Base-by-base conservation (phyloP, 2,113 vertebrate genomes). In the Ptyas mucosa region DNA sequence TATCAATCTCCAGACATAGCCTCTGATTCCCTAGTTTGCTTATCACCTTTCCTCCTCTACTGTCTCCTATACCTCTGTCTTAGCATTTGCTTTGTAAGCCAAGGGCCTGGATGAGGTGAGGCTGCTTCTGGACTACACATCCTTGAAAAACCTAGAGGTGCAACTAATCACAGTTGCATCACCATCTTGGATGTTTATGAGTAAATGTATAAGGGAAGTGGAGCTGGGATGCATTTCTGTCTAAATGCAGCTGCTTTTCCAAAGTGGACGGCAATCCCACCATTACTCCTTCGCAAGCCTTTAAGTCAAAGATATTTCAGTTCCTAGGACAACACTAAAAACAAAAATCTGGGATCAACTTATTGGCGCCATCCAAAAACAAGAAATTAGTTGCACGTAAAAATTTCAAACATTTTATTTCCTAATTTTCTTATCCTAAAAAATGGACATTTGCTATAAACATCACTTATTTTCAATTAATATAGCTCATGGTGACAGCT, bases 401-500 rank as follows among this genome's bases (percentile, higher is more conserved):
- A 5, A 75, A 69, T 69, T 81, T 81, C 15, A n/a, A 46, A 46
- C 43, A 46, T 46, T 46, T 46, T 46, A 46, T 85, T 12, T 85
- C 34, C 9, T 54, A 15, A n/a, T 29, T 87, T 86, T 26, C 23
- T 57, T 57, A 85, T 4, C 46, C 14, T 8, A 85, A 61, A 92
- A 92, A 64, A 86, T 24, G 29, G 24, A 75, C 69, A 11, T 86
- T 86, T 86, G 61, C 39, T 90, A 53, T 52, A 8, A 61, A 57
- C 10, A 29, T 86, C 23, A 61, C 90, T 93, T 93, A 57, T 85
- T 90, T 90, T 90, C 39, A 93, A 52, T 61, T 10, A 39, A 87
- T 29, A 58, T 12, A 51, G 55, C 5, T 87, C 24, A 92, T 24
- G 34, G 6, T 46, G 5, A 34, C 29, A 46, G 2, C 5, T 89